A percentile compares a stretch with the other conserved stretches of the same genome.
These are phyloP conservation scores for Drosophila leontia DNA, from an alignment of 1,140 invertebrate genomes.

Conservation along the genomic window DNA sequence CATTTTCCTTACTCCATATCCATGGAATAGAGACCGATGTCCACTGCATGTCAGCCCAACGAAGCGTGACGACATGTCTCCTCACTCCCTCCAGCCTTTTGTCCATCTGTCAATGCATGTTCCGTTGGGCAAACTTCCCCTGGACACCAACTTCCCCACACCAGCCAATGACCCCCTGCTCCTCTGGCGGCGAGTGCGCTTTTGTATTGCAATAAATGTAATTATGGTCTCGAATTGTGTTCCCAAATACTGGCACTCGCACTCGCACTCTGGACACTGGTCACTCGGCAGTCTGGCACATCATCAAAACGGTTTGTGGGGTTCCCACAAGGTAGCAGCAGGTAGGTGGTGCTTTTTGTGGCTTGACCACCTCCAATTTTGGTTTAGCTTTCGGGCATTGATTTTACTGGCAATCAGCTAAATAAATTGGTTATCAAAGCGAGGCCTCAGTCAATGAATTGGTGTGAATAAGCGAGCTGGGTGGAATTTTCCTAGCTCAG, in stretches of 20 bases:
- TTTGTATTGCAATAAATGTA: conserved; percentile 77
- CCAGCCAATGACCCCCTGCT: conserved; percentile 9
- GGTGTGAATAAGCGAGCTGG: conserved; percentile 3
- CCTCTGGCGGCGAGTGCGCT: conserved; percentile 29
- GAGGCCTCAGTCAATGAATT: conserved; percentile 11
- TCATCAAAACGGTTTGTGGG: conserved; percentile 19
- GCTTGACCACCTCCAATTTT: conserved; percentile 44
- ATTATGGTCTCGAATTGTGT: conserved; percentile 76
- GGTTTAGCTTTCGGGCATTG: conserved; percentile 45
- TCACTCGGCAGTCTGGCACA: conserved; percentile 20
- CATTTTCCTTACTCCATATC: conserved; percentile 60
- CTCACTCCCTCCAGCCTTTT: conserved; percentile 27
- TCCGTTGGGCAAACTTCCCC: conserved; percentile 29
- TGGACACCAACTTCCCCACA: conserved; percentile 24
- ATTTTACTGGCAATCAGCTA: conserved; percentile 41
- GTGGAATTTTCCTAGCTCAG: neutral
- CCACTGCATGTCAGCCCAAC: conserved; percentile 70
- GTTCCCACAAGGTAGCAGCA: conserved; percentile 11
- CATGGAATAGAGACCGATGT: conserved; percentile 40
- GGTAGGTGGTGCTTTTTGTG: conserved; percentile 34
- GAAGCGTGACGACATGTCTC: conserved; percentile 81
- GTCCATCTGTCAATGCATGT: conserved; percentile 58
- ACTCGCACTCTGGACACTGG: conserved; percentile 20
- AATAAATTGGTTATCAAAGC: conserved; percentile 49
- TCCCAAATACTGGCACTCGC: conserved; percentile 47